phyloP scores from a whole-genome alignment of 1,140 invertebrate genomes.

The Drosophila willistoni region DNA sequence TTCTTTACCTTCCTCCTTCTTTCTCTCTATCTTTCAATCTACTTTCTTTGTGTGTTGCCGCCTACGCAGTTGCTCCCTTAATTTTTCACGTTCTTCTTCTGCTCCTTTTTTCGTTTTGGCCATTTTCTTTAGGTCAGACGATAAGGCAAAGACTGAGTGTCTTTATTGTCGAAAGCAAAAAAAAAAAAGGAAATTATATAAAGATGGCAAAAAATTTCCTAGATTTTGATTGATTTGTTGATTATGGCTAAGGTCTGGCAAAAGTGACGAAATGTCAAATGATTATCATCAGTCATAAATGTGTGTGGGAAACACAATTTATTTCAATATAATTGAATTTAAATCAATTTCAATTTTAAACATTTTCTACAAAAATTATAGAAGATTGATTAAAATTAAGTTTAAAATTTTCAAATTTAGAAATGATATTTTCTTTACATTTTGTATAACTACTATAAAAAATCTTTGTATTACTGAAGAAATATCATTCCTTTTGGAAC shows the following conservation, averaged over 20 bases:
- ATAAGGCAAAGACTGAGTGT: slow-evolving; percentile 45
- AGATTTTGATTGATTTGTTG: slow-evolving; percentile 60
- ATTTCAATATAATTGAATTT: slow-evolving; percentile 1
- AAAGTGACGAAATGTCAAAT: slow-evolving; percentile 8
- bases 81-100: slow-evolving; percentile 37
- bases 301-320: slow-evolving; percentile 8
- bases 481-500: no score
- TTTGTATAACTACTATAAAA: no score
- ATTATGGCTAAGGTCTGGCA: not conserved
- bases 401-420: no score
- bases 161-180: slow-evolving; percentile 28
- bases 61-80: slow-evolving; percentile 51
- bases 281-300: slow-evolving; percentile 40
- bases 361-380: no score
- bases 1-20: not conserved
- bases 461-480: no score
- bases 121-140: slow-evolving; percentile 22
- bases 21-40: slow-evolving; percentile 10
- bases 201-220: slow-evolving; percentile 9
- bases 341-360: not conserved
- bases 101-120: slow-evolving; percentile 23
- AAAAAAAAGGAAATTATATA: slow-evolving; percentile 28
- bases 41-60: slow-evolving; percentile 21
- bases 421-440: no score
- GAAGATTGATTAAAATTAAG: no score